Conservation (phyloP, 2,797 vertebrate species). For the Mallotus villosus region DNA sequence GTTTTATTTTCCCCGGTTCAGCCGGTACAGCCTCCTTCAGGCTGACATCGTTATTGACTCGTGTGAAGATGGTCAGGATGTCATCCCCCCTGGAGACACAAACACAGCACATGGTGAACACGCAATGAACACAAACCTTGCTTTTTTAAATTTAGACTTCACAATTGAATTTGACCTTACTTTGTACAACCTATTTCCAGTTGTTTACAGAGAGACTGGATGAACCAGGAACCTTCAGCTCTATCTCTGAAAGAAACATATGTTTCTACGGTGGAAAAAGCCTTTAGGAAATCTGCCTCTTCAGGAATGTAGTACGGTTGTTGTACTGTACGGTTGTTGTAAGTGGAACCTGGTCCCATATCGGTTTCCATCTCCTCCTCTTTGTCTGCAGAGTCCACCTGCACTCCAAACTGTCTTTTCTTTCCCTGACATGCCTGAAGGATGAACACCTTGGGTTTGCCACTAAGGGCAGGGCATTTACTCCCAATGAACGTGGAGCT, state of each 20-base stretch:
- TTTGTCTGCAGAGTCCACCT: background rate
- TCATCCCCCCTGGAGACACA: slow-evolving; percentile 35
- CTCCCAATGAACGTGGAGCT: slow-evolving; percentile 18
- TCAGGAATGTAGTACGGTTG: background rate
- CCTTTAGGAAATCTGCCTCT: background rate
- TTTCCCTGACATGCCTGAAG: slow-evolving; percentile 37
- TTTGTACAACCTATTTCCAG: background rate
- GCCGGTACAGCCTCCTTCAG: background rate
- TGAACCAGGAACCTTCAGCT: background rate
- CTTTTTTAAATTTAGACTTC: background rate
- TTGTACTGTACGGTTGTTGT: background rate
- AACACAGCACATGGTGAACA: background rate
- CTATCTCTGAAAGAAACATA: background rate
- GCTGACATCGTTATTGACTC: slow-evolving; percentile 47
- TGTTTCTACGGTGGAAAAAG: background rate
- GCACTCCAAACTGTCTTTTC: background rate
- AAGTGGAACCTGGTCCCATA: background rate
- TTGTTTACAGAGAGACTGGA: background rate
- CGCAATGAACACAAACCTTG: background rate
- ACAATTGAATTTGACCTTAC: background rate
- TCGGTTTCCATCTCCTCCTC: background rate
- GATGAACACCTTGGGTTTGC: slow-evolving; percentile 44
- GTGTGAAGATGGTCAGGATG: slow-evolving; percentile 39
- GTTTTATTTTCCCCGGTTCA: background rate
- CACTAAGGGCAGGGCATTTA: slow-evolving; percentile 14